Evolutionary conservation across 2,113 vertebrate species (phyloP).

Genomic region (Gasterosteus nipponicus): DNA sequence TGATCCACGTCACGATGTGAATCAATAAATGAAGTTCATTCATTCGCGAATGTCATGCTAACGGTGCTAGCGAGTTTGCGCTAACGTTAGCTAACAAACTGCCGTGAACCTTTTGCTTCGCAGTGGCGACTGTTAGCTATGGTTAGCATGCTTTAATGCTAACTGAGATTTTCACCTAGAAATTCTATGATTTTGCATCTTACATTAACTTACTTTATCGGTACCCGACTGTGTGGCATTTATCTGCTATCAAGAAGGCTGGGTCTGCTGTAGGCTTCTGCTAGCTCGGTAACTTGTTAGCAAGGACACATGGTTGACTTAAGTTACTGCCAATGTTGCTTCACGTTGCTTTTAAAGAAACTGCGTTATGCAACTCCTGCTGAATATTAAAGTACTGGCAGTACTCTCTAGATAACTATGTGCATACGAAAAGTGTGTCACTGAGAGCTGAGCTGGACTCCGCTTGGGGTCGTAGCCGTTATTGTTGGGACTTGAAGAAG

Average conservation of each 20-base stretch:
- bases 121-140: background rate
- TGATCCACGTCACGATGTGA: accelerated
- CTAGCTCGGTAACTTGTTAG: conserved; percentile 12
- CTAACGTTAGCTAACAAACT: conserved; percentile 13
- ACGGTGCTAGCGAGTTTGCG: conserved; percentile 28
- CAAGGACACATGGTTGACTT: conserved; percentile 50
- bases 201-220: accelerated
- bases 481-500: background rate
- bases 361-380: background rate
- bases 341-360: conserved; percentile 45
- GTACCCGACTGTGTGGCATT: background rate
- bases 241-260: accelerated
- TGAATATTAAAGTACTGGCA: background rate
- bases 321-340: conserved; percentile 4
- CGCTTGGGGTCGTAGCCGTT: background rate
- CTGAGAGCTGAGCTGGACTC: background rate
- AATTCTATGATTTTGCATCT: background rate
- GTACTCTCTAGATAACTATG: background rate
- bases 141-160: background rate
- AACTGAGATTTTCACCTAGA: background rate
- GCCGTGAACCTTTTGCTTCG: background rate
- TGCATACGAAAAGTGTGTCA: background rate
- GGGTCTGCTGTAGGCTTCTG: background rate
- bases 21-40: background rate
- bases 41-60: conserved; percentile 39